Evolutionary conservation across 2,888 invertebrate species (phyloP), one percentile per base, ranked within the genome.

Genomic region (Frankliniella fusca): DNA sequence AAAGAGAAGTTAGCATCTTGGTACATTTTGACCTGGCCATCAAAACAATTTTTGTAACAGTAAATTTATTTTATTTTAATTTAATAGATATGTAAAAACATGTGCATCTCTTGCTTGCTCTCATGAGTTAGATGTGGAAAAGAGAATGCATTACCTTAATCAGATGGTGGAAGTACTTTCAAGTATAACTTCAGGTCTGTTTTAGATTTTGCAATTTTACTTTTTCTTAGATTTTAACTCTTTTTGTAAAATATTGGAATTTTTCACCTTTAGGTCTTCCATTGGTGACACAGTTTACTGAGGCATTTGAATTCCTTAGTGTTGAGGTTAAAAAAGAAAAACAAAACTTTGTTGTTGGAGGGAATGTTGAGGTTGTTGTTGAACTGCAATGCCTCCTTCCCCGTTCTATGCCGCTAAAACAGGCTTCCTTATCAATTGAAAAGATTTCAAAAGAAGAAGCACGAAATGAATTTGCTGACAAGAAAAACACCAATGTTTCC

Each of bases 71-170:
- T n/a, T 70, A 48, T 61, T 48, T 48, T 79, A 20, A 82, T 82
- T 82, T 83, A 61, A 86, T 87, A 93, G 93, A 86, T 94, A 94
- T 86, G 92, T 93, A 81, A 93, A 93, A 88, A 92, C 93, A 83
- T 94, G 95, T 87, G 93, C 94, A 81, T 92, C 93, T 82, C 93
- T 97, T 84, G 93, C 95, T 10, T 92, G 95, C 84, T 94, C 94
- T 81, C 89, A 91, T 18, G 93, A 94, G 87, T 89, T 96, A 84
- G 94, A 94, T 86, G 92, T 93, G 83, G 91, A 94, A 84, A 92
- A 93, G 85, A 91, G 94, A 86, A 92, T 92, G 85, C 92, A 92
- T 84, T 95, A 95, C 87, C 95, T 94, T 87, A 94, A 95, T 85
- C 95, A 97, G 87, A 94, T 96, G 92, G 90, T 93, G 85, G 93